A percentile compares a stretch with the other conserved stretches of the same genome.
These are phyloP conservation scores for Formica exsecta DNA, from an alignment of 1,140 invertebrate species.

Conservation along the genomic window DNA sequence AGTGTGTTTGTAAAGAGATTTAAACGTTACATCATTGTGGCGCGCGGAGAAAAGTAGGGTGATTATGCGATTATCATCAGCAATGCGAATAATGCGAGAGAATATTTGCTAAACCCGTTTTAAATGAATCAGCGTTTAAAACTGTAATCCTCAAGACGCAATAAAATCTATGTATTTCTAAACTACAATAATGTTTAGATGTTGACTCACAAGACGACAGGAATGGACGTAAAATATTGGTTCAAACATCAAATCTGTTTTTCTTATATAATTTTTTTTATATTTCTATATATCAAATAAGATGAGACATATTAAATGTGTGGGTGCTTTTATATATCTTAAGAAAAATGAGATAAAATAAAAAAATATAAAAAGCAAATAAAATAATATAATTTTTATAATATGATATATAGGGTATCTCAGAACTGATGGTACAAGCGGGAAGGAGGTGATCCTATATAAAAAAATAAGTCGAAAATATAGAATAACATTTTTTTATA, in stretches of 20 bases:
- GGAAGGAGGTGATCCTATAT: no score
- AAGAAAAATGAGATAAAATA: neutral
- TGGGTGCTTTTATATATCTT: neutral
- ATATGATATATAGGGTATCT: neutral
- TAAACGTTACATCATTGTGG: neutral
- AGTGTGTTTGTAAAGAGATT: neutral
- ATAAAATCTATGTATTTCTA: constrained; percentile 29
- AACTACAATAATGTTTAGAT: neutral
- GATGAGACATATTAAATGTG: neutral
- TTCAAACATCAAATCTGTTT: neutral
- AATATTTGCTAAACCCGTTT: neutral
- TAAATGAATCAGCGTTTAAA: constrained; percentile 49
- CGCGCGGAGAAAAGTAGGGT: neutral
- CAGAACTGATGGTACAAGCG: no score
- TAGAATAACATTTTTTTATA: no score
- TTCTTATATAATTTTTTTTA: neutral
- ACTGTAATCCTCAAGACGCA: neutral
- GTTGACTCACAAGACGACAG: neutral
- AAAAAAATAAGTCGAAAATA: no score
- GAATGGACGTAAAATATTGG: neutral
- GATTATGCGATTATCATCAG: constrained; percentile 12
- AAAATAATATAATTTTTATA: neutral
- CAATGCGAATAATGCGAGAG: neutral
- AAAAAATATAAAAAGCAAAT: neutral
- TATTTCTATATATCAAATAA: neutral